Evolutionary conservation across 2,113 vertebrate species (phyloP).

Genomic region (Pipa parva): DNA sequence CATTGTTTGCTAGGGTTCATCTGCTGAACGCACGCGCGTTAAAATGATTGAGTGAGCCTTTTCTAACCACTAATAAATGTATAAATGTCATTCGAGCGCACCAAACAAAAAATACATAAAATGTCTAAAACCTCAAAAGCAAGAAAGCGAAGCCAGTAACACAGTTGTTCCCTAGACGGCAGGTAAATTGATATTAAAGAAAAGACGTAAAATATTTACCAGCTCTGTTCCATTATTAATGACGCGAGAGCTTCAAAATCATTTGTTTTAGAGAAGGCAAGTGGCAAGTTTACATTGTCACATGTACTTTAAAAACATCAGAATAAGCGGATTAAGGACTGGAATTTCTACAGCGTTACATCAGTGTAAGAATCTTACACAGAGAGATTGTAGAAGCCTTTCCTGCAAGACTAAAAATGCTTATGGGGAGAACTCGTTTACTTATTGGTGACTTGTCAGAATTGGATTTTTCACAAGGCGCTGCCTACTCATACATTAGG

Average conservation of each 20-base stretch:
- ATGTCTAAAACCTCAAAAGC: neutral
- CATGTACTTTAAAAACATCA: neutral
- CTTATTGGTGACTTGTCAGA: neutral
- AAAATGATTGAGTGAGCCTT: neutral
- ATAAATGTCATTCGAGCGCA: neutral
- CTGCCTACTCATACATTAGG: too few species aligned
- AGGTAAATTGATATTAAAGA: conserved; percentile 27
- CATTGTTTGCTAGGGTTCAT: too few species aligned
- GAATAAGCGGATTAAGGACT: neutral
- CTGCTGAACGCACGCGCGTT: too few species aligned
- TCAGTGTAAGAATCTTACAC: neutral
- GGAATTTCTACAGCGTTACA: neutral
- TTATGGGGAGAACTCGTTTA: neutral
- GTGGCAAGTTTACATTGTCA: neutral
- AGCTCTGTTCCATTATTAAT: conserved; percentile 29
- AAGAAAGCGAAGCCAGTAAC: conserved; percentile 1
- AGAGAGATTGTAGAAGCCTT: neutral
- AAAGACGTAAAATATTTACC: conserved; percentile 36
- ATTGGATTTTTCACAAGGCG: neutral
- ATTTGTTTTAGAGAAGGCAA: conserved; percentile 12
- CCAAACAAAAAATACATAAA: neutral
- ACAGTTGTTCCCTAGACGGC: neutral
- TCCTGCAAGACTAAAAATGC: neutral
- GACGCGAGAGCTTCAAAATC: conserved; percentile 17
- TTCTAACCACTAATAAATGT: too few species aligned